A percentile compares a stretch with the other conserved stretches of the same genome.
Conservation (phyloP, 2,797 vertebrate species). For the Enteromius viviparus region DNA sequence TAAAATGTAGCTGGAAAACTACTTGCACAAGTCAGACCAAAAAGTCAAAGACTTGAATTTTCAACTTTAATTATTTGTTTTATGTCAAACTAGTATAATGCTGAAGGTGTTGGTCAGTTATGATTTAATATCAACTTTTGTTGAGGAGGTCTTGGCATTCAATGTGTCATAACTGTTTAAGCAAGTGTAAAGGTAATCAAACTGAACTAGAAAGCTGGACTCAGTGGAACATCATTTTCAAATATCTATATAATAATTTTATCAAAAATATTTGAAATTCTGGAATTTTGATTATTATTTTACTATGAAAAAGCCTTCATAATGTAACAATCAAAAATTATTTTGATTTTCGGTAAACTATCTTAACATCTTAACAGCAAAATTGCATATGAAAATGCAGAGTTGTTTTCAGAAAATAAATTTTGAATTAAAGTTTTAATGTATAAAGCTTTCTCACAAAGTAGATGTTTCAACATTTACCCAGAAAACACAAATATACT, state of each 20-base stretch:
- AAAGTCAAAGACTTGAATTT: slow-evolving; percentile 4
- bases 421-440: background rate
- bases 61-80: background rate
- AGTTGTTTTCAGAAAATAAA: background rate
- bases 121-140: slow-evolving; percentile 2
- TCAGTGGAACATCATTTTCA: background rate
- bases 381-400: background rate
- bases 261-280: background rate
- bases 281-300: background rate
- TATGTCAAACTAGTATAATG: background rate
- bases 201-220: background rate
- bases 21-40: background rate
- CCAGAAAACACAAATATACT: background rate
- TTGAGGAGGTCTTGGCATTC: background rate
- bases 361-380: background rate
- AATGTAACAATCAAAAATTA: background rate
- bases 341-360: background rate
- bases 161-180: background rate
- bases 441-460: background rate
- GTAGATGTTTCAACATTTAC: background rate
- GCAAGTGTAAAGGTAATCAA: background rate
- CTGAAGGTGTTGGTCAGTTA: background rate
- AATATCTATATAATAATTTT: background rate
- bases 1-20: background rate
- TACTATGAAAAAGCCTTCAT: background rate